Evolutionary conservation across 2,888 invertebrate genomes (phyloP), one percentile per base, ranked within the genome.

Genomic region (Drymonia ruficornis): DNA sequence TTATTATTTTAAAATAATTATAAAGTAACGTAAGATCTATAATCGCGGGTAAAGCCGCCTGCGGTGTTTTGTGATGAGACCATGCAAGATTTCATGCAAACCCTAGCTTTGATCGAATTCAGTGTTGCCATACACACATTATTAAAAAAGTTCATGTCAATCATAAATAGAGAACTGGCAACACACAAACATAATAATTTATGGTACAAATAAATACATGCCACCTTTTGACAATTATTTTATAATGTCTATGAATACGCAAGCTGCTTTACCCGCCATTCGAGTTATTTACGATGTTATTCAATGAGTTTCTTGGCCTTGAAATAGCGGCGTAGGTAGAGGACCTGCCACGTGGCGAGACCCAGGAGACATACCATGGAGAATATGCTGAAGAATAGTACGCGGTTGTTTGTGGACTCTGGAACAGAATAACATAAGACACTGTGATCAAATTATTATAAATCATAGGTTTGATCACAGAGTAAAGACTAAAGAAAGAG

Each of bases 251-350:
- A 43, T 19, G 12, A 16, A 43, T 13, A 23, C 71, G 66, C 76
- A 78, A 72, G 81, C 79, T 59, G 81, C 80, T 82, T 70, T 72
- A 80, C 65, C 78, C 74, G 72, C 74, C 74, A 51, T 59, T 50
- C 65, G 65, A 60, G 59, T 63, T 59, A 59, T 61, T 59, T 68
- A 68, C 53, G 59, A 62, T 77, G 66, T 74, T 95, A 99, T 94
- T 99, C 99, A 84, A 99, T 99, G 54, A 99, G 96, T 93, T 99
- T 99, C 94, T 99, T 99, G 71, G 99, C 97, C 93, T 99, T 99
- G 95, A 99, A 99, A 93, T 98, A 99, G 83, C 98, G 96, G 81
- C 99, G 95, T 65, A 99, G 95, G 87, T 99, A 99, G 56, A 99
- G 93, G 42, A 99, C 98, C 93, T 99, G 99, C 99, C 99, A 99